Evolutionary conservation across 2,797 vertebrate species (phyloP).

Genomic region (Diceros bicornis): DNA sequence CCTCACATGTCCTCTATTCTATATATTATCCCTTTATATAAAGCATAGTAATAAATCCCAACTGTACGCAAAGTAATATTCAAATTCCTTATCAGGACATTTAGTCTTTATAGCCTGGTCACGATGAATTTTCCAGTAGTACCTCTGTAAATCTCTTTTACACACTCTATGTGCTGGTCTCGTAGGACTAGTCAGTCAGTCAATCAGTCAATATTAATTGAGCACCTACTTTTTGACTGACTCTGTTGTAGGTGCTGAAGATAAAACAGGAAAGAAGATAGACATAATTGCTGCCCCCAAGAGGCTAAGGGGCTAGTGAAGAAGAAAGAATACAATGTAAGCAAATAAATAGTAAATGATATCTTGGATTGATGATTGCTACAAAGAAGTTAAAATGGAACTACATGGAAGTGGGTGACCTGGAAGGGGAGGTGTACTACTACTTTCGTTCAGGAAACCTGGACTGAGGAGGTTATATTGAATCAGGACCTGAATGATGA

Average conservation of each 20-base stretch:
- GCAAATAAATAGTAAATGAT: neutral
- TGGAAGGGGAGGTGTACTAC: no score
- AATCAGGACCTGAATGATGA: neutral
- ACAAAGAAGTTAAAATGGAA: neutral
- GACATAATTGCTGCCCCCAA: neutral
- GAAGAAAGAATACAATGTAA: neutral
- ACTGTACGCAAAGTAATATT: neutral
- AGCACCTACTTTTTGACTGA: neutral
- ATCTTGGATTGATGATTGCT: no score
- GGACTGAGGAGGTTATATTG: neutral
- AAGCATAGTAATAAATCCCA: neutral
- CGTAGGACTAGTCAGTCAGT: neutral
- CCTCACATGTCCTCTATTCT: neutral
- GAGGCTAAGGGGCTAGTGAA: neutral
- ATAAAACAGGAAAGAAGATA: neutral
- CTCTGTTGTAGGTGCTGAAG: neutral
- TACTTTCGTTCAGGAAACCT: neutral
- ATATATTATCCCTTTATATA: neutral
- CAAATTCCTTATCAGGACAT: neutral
- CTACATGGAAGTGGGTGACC: neutral
- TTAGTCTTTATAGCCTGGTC: neutral
- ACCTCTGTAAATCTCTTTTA: neutral
- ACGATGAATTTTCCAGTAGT: neutral
- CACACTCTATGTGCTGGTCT: neutral
- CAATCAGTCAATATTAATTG: neutral